phyloP scores from a whole-genome alignment of 2,888 invertebrate genomes.

The Carcina quercana region DNA sequence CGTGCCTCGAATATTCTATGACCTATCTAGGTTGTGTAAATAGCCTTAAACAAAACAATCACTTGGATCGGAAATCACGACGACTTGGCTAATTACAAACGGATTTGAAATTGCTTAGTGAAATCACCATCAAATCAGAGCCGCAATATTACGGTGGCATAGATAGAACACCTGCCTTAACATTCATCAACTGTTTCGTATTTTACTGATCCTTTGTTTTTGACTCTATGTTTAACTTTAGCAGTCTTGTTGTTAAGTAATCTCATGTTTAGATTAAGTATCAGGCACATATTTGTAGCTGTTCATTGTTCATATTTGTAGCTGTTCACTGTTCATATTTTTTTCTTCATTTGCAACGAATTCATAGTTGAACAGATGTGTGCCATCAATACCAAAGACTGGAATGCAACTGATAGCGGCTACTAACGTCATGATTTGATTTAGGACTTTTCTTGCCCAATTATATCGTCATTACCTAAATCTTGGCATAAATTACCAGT shows the following conservation, averaged over 20 bases:
- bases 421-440: constrained; percentile 8
- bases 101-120: no score
- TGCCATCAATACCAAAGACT: constrained; percentile 38
- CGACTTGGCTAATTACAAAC: no score
- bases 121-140: no score
- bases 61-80: no score
- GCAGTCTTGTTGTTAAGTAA: background rate
- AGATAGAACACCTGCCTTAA: constrained; percentile 1
- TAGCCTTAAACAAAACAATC: no score
- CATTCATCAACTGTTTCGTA: background rate
- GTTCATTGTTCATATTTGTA: no score
- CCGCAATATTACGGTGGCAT: constrained; percentile 4
- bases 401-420: constrained; percentile 22
- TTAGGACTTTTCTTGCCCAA: background rate
- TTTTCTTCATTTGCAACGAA: constrained; percentile 4
- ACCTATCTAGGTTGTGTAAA: no score
- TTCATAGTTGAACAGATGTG: constrained; percentile 13
- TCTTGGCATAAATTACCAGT: constrained; percentile 10
- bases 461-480: constrained; percentile 8
- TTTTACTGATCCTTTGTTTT: no score
- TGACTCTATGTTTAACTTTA: no score
- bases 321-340: constrained; percentile 8
- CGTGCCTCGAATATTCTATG: no score
- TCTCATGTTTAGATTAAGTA: constrained; percentile 1
- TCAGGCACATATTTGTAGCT: constrained; percentile 1